Percentiles rank a stretch among this genome's conserved stretches.
phyloP scores from a whole-genome alignment of 2,888 invertebrate species.

The Megaustenia siamemsis region DNA sequence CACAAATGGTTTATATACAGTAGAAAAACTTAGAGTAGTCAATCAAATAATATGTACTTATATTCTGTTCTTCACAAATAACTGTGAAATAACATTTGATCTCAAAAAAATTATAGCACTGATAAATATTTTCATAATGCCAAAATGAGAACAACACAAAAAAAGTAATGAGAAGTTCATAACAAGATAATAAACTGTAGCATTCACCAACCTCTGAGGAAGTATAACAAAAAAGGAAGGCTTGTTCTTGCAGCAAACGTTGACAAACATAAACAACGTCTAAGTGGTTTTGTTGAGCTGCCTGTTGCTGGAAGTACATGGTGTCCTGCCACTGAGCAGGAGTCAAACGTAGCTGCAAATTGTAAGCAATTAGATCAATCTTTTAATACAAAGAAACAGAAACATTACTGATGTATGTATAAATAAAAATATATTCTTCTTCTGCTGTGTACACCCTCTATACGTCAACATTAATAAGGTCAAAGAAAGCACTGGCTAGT shows the following conservation, averaged over 20 bases:
- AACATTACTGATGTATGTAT: no score
- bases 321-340: constrained; percentile 66
- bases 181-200: not conserved
- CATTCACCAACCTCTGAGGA: constrained; percentile 63
- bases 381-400: no score
- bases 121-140: not conserved
- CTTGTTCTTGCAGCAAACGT: constrained; percentile 67
- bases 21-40: no score
- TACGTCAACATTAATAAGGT: no score
- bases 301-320: constrained; percentile 65
- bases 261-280: constrained; percentile 74
- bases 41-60: no score
- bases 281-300: constrained; percentile 70
- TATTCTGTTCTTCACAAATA: no score
- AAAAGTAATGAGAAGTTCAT: not conserved
- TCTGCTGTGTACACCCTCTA: no score
- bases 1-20: no score
- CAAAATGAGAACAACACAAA: not conserved
- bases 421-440: no score
- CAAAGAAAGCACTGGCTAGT: no score
- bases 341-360: constrained; percentile 71
- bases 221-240: constrained; percentile 70
- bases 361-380: not conserved
- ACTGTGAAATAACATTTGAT: no score
- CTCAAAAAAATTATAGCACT: no score